Evolutionary conservation across 37 sponge, comb jelly and placozoan genomes (phyloP).

Genomic region (Corticium candelabrum): DNA sequence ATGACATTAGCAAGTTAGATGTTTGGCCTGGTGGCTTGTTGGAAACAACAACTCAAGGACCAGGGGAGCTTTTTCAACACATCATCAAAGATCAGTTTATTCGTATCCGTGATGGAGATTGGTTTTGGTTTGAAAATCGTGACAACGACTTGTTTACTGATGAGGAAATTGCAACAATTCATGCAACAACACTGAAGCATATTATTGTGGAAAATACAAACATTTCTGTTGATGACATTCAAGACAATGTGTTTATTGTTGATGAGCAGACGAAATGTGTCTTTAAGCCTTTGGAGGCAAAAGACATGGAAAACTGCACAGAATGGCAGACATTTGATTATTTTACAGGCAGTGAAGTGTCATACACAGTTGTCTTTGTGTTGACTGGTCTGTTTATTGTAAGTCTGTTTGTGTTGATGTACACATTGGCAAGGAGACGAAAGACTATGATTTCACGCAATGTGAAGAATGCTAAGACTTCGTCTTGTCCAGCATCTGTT

Average conservation of each 20-base stretch:
- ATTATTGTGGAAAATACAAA: slow-evolving; percentile 12
- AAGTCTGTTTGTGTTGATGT: neutral
- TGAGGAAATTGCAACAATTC: neutral
- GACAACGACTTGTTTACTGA: slow-evolving; percentile 8
- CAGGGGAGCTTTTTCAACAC: slow-evolving; percentile 75
- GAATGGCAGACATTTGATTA: slow-evolving; percentile 53
- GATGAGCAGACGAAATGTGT: neutral
- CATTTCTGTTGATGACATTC: neutral
- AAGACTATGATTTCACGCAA: neutral
- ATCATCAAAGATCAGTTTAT: slow-evolving; percentile 88
- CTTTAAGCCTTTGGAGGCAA: neutral
- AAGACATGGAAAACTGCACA: slow-evolving; percentile 19
- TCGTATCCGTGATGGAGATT: slow-evolving; percentile 76
- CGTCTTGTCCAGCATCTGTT: neutral
- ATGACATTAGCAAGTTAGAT: slow-evolving; percentile 14
- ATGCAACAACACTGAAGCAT: neutral
- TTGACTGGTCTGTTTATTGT: neutral
- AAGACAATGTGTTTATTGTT: neutral
- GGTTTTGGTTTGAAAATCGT: slow-evolving; percentile 94
- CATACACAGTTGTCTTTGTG: neutral
- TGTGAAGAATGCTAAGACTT: neutral
- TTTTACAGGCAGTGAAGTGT: neutral
- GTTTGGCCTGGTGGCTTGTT: slow-evolving; percentile 84
- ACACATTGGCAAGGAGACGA: neutral
- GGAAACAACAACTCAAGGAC: slow-evolving; percentile 72